Percentiles rank a stretch among this genome's conserved stretches.
Conservation (phyloP, 1,140 invertebrate species). For the Thrips palmi region DNA sequence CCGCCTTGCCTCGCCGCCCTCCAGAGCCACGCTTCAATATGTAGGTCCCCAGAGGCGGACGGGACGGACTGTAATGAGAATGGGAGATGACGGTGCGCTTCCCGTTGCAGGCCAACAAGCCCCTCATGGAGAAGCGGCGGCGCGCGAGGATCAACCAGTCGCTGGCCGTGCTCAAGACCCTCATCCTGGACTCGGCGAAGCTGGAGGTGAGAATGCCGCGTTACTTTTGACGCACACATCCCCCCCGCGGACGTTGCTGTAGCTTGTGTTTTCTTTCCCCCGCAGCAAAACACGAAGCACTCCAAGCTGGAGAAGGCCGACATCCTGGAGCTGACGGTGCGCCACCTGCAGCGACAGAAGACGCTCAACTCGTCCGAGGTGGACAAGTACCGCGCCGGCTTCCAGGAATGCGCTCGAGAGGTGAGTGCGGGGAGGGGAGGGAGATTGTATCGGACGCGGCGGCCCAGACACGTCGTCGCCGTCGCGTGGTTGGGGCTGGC, state of each 20-base stretch:
- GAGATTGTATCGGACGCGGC: slow-evolving; percentile 12
- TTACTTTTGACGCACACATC: not conserved
- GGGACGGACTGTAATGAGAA: no score
- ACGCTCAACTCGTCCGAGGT: slow-evolving; percentile 36
- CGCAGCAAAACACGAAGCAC: slow-evolving; percentile 39
- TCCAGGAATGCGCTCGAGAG: slow-evolving; percentile 63
- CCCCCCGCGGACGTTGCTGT: not conserved
- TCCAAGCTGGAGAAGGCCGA: slow-evolving; percentile 83
- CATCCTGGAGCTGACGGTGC: slow-evolving; percentile 78
- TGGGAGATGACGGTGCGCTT: no score
- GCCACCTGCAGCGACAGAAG: slow-evolving; percentile 59
- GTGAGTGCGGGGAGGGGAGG: slow-evolving; percentile 23
- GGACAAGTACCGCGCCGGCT: slow-evolving; percentile 48
- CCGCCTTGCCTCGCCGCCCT: no score
- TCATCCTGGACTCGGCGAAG: slow-evolving; percentile 55
- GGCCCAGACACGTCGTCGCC: not conserved
- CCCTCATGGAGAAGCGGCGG: slow-evolving; percentile 78
- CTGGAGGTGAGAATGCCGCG: slow-evolving; percentile 29
- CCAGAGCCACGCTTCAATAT: no score
- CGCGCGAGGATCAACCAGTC: slow-evolving; percentile 78
- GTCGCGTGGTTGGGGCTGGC: not conserved
- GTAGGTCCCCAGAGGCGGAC: no score
- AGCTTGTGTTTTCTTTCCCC: slow-evolving; percentile 7
- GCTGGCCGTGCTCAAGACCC: slow-evolving; percentile 62
- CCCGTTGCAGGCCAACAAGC: slow-evolving; percentile 65